These are phyloP conservation scores for Leuciscus waleckii DNA, from an alignment of 2,797 vertebrate genomes.

Conservation along the genomic window DNA sequence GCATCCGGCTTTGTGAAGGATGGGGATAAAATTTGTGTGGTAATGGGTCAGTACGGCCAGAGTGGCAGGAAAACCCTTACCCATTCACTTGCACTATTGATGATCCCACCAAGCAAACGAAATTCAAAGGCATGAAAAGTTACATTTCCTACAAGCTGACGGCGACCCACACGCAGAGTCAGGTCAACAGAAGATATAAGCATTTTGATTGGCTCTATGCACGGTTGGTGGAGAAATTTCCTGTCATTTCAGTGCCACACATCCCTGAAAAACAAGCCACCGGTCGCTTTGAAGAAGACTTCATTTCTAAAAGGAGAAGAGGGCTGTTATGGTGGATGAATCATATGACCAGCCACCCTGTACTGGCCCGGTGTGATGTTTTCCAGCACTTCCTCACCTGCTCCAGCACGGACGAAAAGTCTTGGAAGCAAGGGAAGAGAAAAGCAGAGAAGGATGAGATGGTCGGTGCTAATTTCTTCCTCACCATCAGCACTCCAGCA, in stretches of 20 bases:
- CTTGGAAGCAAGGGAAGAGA: conserved; percentile 97
- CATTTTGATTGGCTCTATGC: conserved; percentile 98
- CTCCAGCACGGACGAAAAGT: conserved; percentile 91
- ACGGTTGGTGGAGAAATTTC: conserved; percentile 94
- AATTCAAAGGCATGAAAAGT: conserved; percentile 99
- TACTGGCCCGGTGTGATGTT: conserved; percentile 91
- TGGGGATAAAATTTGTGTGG: conserved; percentile 93
- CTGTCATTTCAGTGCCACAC: conserved; percentile 95
- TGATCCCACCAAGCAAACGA: conserved; percentile 97
- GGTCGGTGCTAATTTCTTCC: conserved; percentile 97
- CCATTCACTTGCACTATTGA: conserved; percentile 93
- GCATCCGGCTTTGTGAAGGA: conserved; percentile 92
- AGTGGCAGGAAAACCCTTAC: conserved; percentile 98
- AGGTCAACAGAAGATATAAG: conserved; percentile 94
- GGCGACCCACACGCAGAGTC: conserved; percentile 89
- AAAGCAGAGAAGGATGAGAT: conserved; percentile 97
- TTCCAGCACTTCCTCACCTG: conserved; percentile 98
- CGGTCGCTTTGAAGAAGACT: conserved; percentile 97
- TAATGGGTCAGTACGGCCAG: conserved; percentile 88
- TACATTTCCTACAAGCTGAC: conserved; percentile 97
- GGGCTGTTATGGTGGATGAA: conserved; percentile 98
- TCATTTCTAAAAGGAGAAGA: conserved; percentile 95
- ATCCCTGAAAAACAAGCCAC: conserved; percentile 98
- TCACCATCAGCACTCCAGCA: conserved; percentile 89
- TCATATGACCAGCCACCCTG: conserved; percentile 97